phyloP scores from a whole-genome alignment of 2,888 invertebrate species.

The Drosophila atroscutellata region DNA sequence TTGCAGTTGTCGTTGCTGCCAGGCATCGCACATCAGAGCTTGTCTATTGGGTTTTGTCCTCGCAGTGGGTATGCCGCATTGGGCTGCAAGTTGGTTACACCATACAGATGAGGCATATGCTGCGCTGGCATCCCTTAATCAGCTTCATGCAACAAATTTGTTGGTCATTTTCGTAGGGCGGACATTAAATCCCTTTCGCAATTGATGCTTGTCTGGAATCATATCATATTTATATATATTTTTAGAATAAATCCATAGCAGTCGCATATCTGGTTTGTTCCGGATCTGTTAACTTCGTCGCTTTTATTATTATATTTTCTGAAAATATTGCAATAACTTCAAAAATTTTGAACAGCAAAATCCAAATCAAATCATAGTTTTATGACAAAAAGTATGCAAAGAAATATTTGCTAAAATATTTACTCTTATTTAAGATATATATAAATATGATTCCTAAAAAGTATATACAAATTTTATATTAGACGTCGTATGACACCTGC shows the following conservation, averaged over 20 bases:
- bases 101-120: background rate
- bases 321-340: background rate
- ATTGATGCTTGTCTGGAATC: background rate
- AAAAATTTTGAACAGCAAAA: too few relatives aligned
- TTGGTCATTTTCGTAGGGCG: background rate
- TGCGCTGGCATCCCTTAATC: background rate
- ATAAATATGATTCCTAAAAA: background rate
- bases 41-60: slow-evolving; percentile 29
- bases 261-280: fast-evolving
- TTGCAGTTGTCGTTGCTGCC: slow-evolving; percentile 30
- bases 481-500: background rate
- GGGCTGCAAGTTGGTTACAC: background rate
- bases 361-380: background rate
- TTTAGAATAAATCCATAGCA: background rate
- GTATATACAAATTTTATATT: background rate
- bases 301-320: background rate
- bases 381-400: background rate
- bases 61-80: slow-evolving; percentile 26
- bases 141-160: background rate
- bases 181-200: background rate
- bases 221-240: background rate
- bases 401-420: background rate
- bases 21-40: slow-evolving; percentile 38
- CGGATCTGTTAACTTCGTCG: background rate
- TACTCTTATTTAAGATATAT: background rate